Evolutionary conservation across 2,113 vertebrate genomes (phyloP).

Genomic region (Brachionichthys hirsutus): DNA sequence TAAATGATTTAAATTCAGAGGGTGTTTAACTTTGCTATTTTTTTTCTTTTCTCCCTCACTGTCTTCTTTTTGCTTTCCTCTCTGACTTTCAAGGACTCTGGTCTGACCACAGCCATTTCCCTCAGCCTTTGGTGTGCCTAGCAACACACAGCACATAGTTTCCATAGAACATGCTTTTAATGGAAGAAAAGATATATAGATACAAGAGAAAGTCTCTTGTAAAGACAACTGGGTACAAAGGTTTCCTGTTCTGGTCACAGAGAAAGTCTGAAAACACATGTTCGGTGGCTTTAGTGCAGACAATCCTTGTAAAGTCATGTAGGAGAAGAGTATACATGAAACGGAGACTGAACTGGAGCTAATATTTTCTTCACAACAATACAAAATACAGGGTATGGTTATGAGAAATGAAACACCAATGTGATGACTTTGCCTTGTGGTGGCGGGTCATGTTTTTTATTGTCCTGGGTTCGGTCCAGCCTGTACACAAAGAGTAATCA

Average conservation of each 20-base stretch:
- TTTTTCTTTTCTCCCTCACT: constrained; percentile 19
- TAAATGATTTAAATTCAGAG: constrained; percentile 38
- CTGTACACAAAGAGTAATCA: constrained; percentile 9
- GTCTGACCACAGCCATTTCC: constrained; percentile 79
- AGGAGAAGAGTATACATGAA: constrained; percentile 9
- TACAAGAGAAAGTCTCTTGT: constrained; percentile 59
- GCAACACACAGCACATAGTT: constrained; percentile 71
- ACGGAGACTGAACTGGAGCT: constrained; percentile 4
- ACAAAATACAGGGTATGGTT: constrained; percentile 23
- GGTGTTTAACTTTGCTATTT: constrained; percentile 23
- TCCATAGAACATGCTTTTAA: constrained; percentile 71
- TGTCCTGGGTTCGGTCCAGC: constrained; percentile 20
- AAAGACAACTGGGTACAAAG: constrained; percentile 49
- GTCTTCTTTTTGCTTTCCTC: constrained; percentile 44
- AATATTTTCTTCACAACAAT: constrained; percentile 22
- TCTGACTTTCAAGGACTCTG: constrained; percentile 66
- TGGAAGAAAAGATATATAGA: constrained; percentile 67
- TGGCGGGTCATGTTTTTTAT: constrained; percentile 26
- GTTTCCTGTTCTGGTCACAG: constrained; percentile 29
- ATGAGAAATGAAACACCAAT: constrained; percentile 31
- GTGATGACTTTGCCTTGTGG: constrained; percentile 26
- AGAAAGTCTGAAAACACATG: constrained; percentile 49
- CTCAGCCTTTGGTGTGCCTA: constrained; percentile 60
- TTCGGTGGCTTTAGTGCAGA: constrained; percentile 30
- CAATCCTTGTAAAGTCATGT: constrained; percentile 23